Evolutionary conservation across 2,888 invertebrate genomes (phyloP), one percentile per base, ranked within the genome.

Genomic region (Ellobium chinense): DNA sequence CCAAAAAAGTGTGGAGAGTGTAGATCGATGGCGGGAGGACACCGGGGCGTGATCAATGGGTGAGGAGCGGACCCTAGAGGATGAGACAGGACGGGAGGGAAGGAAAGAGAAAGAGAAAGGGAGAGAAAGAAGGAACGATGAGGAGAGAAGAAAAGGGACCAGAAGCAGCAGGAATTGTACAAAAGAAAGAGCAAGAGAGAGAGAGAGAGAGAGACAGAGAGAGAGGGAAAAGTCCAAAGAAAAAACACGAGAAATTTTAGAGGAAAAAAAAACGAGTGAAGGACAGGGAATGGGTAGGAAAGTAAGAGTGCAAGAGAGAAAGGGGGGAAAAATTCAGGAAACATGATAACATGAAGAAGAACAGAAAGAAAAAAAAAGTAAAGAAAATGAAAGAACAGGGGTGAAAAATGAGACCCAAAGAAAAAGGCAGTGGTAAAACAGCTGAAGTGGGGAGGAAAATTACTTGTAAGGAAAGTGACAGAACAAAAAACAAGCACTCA

Each of bases 81-180:
- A 18, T 36, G 36, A 36, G 4, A 68, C 21, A 37, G 14, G n/a
- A 7, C 7, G 24, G 54, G 36, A 39, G 36, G 46, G 39, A 39
- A 39, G 46, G 31, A 29, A 63, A 56, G 37, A 54, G 31, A 54
- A 54, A 37, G 46, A 54, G 76, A 68, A 31, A 68, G 37, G 31
- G 68, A 68, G 68, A 24, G 68, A 37, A 31, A 37, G 74, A 62
- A 60, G 31, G 58, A 27, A 62, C 5, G 58, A 62, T 60, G 5
- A 60, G 27, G 31, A 27, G 62, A 58, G 29, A 36, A 14, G 62
- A 37, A 21, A 31, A 12, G 29, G 58, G 31, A 24, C 21, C 21
- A 72, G 58, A 18, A 46, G 7, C 9, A 18, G 46, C 18, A 18
- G 46, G 18, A 46, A 46, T 12, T 12, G 46, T 12, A 46, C 9